phyloP scores from a whole-genome alignment of 1,140 invertebrate genomes.

The Drosophila erecta region DNA sequence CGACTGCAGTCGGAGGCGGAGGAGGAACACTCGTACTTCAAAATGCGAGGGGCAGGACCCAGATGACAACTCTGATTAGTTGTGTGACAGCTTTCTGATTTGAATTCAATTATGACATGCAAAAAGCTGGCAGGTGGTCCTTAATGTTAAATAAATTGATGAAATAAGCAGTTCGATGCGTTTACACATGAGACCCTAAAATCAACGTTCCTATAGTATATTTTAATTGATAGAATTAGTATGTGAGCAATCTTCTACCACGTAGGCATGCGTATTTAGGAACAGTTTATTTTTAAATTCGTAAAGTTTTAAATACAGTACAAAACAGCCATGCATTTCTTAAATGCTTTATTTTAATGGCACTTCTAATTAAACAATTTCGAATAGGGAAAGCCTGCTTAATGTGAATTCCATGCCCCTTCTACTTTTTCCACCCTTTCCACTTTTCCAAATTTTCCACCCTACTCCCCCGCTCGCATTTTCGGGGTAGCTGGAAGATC shows the following conservation, averaged over 20 bases:
- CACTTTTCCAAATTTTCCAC: neutral
- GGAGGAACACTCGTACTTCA: neutral
- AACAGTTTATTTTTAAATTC: too few relatives aligned
- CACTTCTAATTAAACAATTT: too few relatives aligned
- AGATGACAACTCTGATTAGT: constrained; percentile 79
- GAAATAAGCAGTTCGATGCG: neutral
- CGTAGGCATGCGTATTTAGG: too few relatives aligned
- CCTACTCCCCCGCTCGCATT: neutral
- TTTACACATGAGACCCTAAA: too few relatives aligned
- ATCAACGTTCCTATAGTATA: neutral
- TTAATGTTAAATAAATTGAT: too few relatives aligned
- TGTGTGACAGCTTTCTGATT: constrained; percentile 80
- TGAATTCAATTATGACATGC: constrained; percentile 78
- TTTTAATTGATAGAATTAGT: neutral
- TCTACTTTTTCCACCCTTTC: neutral
- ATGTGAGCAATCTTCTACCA: too few relatives aligned
- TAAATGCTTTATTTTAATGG: neutral
- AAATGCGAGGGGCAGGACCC: neutral
- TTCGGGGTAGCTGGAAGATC: constrained; percentile 33
- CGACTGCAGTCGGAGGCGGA: constrained; percentile 23
- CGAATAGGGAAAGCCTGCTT: too few relatives aligned
- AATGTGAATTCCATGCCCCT: neutral
- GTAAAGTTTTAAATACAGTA: too few relatives aligned
- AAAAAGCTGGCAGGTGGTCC: constrained; percentile 36
- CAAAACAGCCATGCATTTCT: neutral